Conservation (phyloP, 2,113 vertebrate species). For the Ploceus nigricollis region DNA sequence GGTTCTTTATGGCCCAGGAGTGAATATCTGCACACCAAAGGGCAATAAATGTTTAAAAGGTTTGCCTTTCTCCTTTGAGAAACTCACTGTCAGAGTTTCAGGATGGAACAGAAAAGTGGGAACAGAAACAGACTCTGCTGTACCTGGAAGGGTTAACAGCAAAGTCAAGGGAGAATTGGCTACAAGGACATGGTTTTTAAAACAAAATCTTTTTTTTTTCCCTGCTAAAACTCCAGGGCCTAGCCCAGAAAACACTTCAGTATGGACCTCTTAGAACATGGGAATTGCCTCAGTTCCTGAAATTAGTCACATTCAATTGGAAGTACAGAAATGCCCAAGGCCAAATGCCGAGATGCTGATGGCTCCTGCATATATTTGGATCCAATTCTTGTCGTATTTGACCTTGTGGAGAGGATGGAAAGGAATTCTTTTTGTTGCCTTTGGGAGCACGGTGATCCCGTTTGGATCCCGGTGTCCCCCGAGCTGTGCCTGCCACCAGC, state of each 20-base stretch:
- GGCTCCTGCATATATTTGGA: not conserved
- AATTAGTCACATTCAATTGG: not conserved
- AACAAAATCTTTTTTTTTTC: not conserved
- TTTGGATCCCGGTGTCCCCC: not conserved
- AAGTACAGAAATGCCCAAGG: not conserved
- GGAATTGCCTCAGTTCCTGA: constrained; percentile 8
- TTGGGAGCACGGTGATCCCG: not conserved
- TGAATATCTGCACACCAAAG: not conserved
- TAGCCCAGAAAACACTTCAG: not conserved
- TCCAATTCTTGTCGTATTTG: not conserved
- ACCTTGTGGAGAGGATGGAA: not conserved
- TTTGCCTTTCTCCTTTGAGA: not conserved
- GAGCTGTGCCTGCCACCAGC: not conserved
- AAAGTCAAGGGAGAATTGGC: not conserved
- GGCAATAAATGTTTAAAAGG: not conserved
- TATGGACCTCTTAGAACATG: not conserved
- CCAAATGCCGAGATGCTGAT: not conserved
- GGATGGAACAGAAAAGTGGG: not conserved
- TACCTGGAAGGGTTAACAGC: not conserved
- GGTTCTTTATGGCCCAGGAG: not conserved
- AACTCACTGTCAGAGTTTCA: not conserved
- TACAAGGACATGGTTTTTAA: not conserved
- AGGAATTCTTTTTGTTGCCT: not conserved
- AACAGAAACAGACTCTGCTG: not conserved
- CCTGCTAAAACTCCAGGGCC: not conserved